Evolutionary conservation across 2,113 vertebrate species (phyloP).

Genomic region (Tringa solitaria): DNA sequence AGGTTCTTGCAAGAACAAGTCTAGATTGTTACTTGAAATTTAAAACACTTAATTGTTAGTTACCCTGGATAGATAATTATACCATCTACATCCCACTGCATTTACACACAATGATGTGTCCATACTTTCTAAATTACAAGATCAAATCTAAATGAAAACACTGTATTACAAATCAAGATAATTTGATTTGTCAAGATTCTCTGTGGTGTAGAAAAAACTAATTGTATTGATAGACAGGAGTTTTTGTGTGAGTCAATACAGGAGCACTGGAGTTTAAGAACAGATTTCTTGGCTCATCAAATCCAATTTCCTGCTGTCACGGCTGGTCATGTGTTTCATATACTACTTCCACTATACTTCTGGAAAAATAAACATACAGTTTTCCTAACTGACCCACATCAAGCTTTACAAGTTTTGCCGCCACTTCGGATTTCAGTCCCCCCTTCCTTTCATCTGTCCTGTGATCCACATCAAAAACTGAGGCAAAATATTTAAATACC

Average conservation of each 20-base stretch:
- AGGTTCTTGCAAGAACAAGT: background rate
- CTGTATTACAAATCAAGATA: background rate
- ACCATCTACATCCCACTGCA: background rate
- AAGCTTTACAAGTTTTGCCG: background rate
- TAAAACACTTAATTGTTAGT: background rate
- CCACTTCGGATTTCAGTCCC: background rate
- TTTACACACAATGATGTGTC: background rate
- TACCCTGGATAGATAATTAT: background rate
- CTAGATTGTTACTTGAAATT: background rate
- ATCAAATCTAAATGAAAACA: background rate
- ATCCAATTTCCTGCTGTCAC: background rate
- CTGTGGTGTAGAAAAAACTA: background rate
- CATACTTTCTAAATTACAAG: background rate
- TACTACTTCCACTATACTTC: background rate
- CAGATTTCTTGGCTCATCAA: background rate
- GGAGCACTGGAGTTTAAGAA: background rate
- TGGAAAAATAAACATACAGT: background rate
- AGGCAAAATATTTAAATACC: background rate
- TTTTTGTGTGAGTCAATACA: background rate
- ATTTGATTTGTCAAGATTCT: background rate
- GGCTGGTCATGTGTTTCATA: background rate
- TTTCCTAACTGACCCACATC: background rate
- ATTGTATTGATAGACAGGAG: background rate
- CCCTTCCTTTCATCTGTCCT: background rate
- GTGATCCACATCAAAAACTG: background rate